phyloP scores from a whole-genome alignment of 2,113 vertebrate species.

The Gnathonemus longibarbis region DNA sequence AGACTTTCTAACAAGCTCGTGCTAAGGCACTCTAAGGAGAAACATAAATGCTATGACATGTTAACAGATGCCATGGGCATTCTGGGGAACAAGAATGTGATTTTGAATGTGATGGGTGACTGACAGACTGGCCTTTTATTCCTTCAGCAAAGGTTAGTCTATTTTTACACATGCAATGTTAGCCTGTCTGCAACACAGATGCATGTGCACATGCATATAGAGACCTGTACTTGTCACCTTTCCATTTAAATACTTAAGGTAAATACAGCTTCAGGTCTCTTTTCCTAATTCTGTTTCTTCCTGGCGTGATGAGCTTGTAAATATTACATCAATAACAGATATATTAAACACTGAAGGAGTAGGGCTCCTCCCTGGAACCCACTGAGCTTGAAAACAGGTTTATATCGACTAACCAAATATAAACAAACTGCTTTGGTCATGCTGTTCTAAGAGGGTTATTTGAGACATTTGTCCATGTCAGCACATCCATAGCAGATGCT shows the following conservation, averaged over 20 bases:
- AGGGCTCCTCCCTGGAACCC: not conserved
- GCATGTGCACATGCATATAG: not conserved
- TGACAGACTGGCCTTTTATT: slow-evolving; percentile 7
- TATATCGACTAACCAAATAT: not conserved
- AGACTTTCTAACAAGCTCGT: not conserved
- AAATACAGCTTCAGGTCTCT: not conserved
- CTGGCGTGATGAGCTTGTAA: not conserved
- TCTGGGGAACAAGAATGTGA: not conserved
- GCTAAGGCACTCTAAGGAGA: not conserved
- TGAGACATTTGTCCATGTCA: not conserved
- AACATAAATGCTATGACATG: not conserved
- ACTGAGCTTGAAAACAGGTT: not conserved
- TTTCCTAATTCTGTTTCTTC: not conserved
- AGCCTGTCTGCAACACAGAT: not conserved
- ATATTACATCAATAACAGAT: not conserved
- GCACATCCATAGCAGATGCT: not conserved
- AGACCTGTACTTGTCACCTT: not conserved
- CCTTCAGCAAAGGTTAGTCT: slow-evolving; percentile 18
- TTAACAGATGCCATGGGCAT: not conserved
- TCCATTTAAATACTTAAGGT: not conserved
- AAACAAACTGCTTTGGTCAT: not conserved
- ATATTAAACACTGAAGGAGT: not conserved
- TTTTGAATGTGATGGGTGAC: not conserved
- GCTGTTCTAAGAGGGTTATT: not conserved
- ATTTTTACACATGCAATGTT: slow-evolving; percentile 2